Evolutionary conservation across 2,797 vertebrate genomes (phyloP).

Genomic region (Acanthis flammea): DNA sequence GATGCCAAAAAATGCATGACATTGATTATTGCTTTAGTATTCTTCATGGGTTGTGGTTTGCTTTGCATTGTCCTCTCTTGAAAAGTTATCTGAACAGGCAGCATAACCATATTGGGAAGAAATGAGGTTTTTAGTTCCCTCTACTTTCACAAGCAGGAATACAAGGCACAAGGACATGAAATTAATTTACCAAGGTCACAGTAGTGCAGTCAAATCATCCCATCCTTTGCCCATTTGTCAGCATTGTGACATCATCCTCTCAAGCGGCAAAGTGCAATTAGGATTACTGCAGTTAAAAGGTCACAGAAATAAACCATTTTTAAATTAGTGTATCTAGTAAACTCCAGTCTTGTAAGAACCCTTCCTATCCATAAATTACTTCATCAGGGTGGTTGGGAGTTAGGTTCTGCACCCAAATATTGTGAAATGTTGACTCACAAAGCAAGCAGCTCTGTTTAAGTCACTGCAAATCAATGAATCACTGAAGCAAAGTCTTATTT

Average conservation of each 20-base stretch:
- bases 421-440: not conserved
- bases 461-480: not conserved
- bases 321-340: not conserved
- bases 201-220: not conserved
- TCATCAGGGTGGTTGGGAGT: not conserved
- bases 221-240: not conserved
- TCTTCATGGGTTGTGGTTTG: not conserved
- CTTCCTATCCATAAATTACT: not conserved
- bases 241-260: not conserved
- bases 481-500: not conserved
- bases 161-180: not conserved
- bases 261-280: not conserved
- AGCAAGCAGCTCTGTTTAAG: not conserved
- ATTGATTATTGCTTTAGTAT: not conserved
- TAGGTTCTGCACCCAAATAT: not conserved
- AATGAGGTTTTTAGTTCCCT: not conserved
- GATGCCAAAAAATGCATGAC: not conserved
- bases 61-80: not conserved
- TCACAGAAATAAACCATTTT: not conserved
- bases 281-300: not conserved
- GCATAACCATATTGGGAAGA: not conserved
- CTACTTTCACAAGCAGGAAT: not conserved
- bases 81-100: not conserved
- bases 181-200: not conserved
- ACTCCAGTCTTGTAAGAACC: not conserved